Percentiles rank a stretch among this genome's conserved stretches.
Evolutionary conservation across 2,113 vertebrate species (phyloP).

Genomic region (Psittacus erithacus): DNA sequence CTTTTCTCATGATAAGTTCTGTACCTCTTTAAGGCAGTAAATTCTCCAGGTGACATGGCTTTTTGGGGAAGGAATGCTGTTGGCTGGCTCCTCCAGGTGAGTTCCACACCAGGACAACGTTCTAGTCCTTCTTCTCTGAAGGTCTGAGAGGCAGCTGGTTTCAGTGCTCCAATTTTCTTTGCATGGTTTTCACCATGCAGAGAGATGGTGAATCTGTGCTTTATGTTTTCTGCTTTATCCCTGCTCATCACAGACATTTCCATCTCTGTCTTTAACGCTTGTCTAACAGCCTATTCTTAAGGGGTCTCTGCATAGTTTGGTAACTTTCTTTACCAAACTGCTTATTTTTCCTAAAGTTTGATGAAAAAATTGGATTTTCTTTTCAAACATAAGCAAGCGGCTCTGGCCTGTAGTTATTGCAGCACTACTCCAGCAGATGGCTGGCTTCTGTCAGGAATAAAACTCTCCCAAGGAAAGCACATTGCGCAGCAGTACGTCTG

Average conservation of each 20-base stretch:
- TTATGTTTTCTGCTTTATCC: not conserved
- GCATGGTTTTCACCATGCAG: not conserved
- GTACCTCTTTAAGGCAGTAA: not conserved
- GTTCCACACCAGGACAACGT: not conserved
- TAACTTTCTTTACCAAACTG: not conserved
- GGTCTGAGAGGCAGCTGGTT: not conserved
- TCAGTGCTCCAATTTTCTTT: not conserved
- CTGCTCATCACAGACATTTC: not conserved
- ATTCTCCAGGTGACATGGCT: not conserved
- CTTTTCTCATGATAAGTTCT: not conserved
- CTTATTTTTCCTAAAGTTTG: not conserved
- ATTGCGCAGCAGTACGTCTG: not conserved
- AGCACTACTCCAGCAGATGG: constrained; percentile 64
- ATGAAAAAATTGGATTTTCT: not conserved
- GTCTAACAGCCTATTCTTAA: not conserved
- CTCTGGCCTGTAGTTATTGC: not conserved
- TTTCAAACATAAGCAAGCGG: not conserved
- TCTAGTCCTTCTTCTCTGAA: not conserved
- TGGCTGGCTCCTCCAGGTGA: not conserved
- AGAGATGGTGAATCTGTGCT: not conserved
- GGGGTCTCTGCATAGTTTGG: not conserved
- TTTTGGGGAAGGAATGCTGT: not conserved
- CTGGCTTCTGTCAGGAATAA: constrained; percentile 66
- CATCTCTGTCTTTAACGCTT: not conserved
- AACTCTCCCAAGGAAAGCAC: not conserved